Base-by-base conservation (phyloP, 2,113 vertebrate genomes). In the Caloenas nicobarica region DNA sequence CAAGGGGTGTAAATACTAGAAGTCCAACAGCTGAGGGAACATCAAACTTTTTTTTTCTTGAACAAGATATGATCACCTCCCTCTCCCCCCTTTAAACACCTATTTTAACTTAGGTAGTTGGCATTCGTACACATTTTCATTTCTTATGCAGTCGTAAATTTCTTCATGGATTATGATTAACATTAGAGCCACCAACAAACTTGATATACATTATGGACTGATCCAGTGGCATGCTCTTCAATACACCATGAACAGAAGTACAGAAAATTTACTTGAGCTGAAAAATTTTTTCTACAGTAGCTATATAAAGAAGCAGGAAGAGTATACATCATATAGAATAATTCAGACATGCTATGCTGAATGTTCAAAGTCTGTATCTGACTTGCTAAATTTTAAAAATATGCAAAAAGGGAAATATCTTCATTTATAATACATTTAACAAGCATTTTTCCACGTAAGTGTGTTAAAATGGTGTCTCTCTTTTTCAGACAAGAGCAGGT, bases 401-500 rank as follows among this genome's bases (percentile, higher is more conserved):
- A 16, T 17, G 3, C 22, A 42, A 54, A 90, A 71, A 87, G 5
- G 1, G 22, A 8, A 36, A 33, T 51, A 11, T 42, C 36, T 53
- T 78, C 0, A 56, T 80, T 69, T 70, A 7, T 50, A 74, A 16
- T 51, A 38, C 5, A 7, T 54, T 95, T 96, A 82, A 76, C 29
- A 86, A 78, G n/a, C 8, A 11, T 22, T 77, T 16, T 91, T 93
- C 19, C 16, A 70, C 46, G 19, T 40, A 53, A 60, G 5, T 50
- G 3, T 3, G 4, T 73, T 89, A 79, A 91, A 79, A 70, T n/a
- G 9, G 1, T 91, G 18, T 89, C 16, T 91, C 2, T 95, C 24
- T 95, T 72, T 94, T 94, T 86, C 96, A 99, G 99, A 91, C 98
- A 97, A 83, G 99, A 99, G 31, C 98, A 99, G 96, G 99, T 98